Percentiles rank a stretch among this genome's conserved stretches.
phyloP scores from a whole-genome alignment of 2,113 vertebrate genomes.

The Plestiodon gilberti region DNA sequence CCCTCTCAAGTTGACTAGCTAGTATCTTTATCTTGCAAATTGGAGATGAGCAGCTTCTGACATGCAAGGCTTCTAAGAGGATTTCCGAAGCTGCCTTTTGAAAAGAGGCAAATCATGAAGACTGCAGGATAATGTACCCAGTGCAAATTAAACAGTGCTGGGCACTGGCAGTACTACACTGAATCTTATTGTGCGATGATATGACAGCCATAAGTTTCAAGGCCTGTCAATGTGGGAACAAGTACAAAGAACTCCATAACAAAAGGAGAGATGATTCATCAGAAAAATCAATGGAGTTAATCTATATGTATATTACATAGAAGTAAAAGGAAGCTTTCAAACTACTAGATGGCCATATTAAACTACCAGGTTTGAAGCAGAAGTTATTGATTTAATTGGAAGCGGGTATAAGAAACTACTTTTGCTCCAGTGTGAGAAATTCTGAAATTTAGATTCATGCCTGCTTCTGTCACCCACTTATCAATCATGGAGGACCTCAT shows the following conservation, averaged over 20 bases:
- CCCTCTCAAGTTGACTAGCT: too few relatives aligned
- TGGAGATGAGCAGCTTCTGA: background rate
- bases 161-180: background rate
- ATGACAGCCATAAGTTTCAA: background rate
- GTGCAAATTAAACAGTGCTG: constrained; percentile 5
- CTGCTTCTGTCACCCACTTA: background rate
- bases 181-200: background rate
- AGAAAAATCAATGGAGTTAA: constrained; percentile 13
- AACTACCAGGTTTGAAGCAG: background rate
- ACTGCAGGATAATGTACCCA: background rate
- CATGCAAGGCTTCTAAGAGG: background rate
- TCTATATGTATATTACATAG: background rate
- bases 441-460: background rate
- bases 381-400: background rate
- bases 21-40: background rate
- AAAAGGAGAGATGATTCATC: background rate
- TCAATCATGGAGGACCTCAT: background rate
- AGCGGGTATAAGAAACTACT: background rate
- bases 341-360: background rate
- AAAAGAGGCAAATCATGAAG: constrained; percentile 7
- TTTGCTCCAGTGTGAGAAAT: background rate
- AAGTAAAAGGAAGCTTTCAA: background rate
- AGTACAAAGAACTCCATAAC: background rate
- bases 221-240: background rate
- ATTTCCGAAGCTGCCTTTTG: constrained; percentile 1